These are phyloP conservation scores for Acanthurus lineatus DNA, from an alignment of 2,797 vertebrate species.

Conservation along the genomic window DNA sequence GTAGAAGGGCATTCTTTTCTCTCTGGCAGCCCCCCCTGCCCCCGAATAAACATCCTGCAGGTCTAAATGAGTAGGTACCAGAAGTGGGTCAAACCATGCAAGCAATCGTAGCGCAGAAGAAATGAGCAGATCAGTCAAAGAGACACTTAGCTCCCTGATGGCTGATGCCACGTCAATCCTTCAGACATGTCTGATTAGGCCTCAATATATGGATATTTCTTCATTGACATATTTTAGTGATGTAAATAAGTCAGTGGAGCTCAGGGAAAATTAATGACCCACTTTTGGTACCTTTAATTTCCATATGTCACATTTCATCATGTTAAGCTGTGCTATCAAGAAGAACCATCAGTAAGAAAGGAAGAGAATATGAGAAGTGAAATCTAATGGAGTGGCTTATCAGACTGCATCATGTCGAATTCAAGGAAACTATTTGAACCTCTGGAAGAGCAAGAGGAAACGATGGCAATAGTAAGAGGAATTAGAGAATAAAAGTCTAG, in stretches of 20 bases:
- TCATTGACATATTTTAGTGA: conserved; percentile 57
- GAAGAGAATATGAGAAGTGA: conserved; percentile 23
- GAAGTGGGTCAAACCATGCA: conserved; percentile 71
- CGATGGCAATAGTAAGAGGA: background rate
- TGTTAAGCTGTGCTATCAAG: conserved; percentile 45
- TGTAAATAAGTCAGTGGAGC: conserved; percentile 69
- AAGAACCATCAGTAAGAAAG: conserved; percentile 26
- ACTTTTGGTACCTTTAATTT: conserved; percentile 69
- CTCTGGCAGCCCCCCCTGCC: background rate
- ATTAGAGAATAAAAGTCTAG: background rate
- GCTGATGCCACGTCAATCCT: conserved; percentile 61
- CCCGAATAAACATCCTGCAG: conserved; percentile 48
- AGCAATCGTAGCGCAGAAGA: conserved; percentile 37
- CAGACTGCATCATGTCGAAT: conserved; percentile 31
- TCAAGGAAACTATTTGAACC: conserved; percentile 40
- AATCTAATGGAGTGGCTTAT: conserved; percentile 28
- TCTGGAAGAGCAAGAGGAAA: background rate
- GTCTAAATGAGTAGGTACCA: conserved; percentile 64
- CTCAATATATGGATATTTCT: conserved; percentile 55
- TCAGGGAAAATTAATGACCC: conserved; percentile 63
- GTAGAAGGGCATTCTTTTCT: conserved; percentile 15
- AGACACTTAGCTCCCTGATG: conserved; percentile 45
- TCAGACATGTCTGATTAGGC: conserved; percentile 63
- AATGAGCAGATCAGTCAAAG: conserved; percentile 78
- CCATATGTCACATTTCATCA: conserved; percentile 65